Evolutionary conservation across 2,797 vertebrate genomes (phyloP).

Genomic region (Ceryle rudis): DNA sequence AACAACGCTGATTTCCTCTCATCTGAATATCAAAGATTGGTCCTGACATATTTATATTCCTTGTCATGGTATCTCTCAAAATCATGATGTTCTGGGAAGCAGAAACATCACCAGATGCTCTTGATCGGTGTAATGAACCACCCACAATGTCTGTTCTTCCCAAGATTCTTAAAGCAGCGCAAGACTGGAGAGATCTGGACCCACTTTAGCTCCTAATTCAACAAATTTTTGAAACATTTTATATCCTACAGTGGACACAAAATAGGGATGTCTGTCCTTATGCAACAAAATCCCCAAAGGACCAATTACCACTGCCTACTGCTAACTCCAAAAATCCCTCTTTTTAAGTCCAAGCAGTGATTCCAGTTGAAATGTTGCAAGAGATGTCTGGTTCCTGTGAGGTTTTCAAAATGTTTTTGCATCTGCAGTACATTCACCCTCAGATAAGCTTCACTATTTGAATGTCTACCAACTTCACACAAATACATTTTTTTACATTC

Average conservation of each 20-base stretch:
- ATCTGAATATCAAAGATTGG: neutral
- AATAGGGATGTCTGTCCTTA: neutral
- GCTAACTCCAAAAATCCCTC: neutral
- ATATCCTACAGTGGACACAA: neutral
- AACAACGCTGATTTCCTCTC: neutral
- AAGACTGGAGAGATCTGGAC: neutral
- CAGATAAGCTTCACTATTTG: neutral
- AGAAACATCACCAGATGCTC: neutral
- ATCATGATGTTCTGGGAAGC: neutral
- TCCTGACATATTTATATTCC: neutral
- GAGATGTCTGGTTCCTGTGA: neutral
- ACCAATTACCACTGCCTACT: neutral
- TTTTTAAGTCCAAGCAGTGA: neutral
- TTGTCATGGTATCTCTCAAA: neutral
- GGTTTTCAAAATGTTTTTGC: neutral
- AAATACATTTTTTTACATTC: neutral
- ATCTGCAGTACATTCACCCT: neutral
- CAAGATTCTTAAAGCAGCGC: neutral
- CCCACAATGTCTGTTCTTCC: neutral
- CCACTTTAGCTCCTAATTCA: neutral
- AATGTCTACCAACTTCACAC: neutral
- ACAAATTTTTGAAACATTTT: neutral
- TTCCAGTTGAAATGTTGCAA: neutral
- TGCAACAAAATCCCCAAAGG: neutral
- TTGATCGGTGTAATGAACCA: neutral